These are phyloP conservation scores for Trypoxylon attenuatum DNA, from an alignment of 2,888 invertebrate species.

Conservation along the genomic window DNA sequence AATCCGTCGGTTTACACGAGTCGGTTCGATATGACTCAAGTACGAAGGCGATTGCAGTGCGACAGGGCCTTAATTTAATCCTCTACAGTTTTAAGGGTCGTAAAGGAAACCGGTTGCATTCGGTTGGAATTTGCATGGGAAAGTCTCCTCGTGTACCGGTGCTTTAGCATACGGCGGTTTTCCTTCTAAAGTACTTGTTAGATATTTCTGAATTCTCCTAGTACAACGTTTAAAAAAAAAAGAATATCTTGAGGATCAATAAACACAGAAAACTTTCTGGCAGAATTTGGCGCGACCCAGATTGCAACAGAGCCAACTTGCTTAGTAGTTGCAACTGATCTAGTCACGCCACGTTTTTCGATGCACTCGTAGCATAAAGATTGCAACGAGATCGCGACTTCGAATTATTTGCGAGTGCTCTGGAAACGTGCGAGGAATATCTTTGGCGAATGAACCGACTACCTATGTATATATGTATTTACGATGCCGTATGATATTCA, in stretches of 20 bases:
- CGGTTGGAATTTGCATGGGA: conserved; percentile 33
- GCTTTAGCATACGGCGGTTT: neutral
- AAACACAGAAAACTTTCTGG: conserved; percentile 47
- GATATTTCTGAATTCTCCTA: neutral
- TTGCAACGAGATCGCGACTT: neutral
- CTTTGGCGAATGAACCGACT: neutral
- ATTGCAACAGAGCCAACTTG: conserved; percentile 66
- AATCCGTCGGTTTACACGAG: too few species aligned
- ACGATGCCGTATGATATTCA: too few species aligned
- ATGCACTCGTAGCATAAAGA: conserved; percentile 17
- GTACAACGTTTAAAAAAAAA: neutral
- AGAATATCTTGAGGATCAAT: neutral
- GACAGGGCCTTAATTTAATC: conserved; percentile 55
- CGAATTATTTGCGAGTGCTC: conserved; percentile 24
- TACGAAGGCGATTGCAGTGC: conserved; percentile 45
- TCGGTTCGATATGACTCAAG: conserved; percentile 31
- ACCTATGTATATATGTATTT: too few species aligned
- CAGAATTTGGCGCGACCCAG: conserved; percentile 61
- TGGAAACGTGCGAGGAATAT: conserved; percentile 7
- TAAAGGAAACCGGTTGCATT: conserved; percentile 51
- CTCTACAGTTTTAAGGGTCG: conserved; percentile 38
- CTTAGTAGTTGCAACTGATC: conserved; percentile 51
- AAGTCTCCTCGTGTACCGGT: conserved; percentile 12
- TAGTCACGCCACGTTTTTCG: conserved; percentile 22
- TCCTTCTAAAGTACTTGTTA: neutral